Percentiles rank a stretch among this genome's conserved stretches.
phyloP scores from a whole-genome alignment of 2,113 vertebrate species.

The Microtus oregoni region DNA sequence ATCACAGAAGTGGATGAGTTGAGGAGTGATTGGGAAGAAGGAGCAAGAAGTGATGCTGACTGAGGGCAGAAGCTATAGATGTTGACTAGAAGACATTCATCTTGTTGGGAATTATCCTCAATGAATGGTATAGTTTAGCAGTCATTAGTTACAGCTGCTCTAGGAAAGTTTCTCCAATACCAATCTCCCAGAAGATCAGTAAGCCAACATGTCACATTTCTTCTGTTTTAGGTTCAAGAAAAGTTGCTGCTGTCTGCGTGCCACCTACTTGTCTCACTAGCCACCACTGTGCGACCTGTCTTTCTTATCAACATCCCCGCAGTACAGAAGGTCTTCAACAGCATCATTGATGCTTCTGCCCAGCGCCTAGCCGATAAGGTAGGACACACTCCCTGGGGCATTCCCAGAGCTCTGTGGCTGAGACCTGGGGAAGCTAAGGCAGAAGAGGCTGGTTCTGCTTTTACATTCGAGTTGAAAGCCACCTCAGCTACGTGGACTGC shows the following conservation, averaged over 20 bases:
- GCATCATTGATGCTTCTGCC: conserved; percentile 93
- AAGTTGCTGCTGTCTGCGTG: conserved; percentile 96
- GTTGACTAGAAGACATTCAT: neutral
- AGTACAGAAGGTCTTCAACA: conserved; percentile 96
- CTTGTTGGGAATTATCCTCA: neutral
- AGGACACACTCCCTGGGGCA: neutral
- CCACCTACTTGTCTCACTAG: conserved; percentile 96
- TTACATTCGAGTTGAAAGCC: neutral
- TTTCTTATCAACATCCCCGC: conserved; percentile 95
- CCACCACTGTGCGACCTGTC: conserved; percentile 96
- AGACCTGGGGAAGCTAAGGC: neutral
- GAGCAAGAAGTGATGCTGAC: neutral
- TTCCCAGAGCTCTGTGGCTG: neutral
- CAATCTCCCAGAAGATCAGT: neutral
- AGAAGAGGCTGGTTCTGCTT: neutral
- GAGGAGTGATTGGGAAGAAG: neutral
- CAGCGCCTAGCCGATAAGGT: conserved; percentile 95
- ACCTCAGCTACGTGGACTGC: accelerated
- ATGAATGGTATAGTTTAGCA: neutral
- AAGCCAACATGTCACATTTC: neutral
- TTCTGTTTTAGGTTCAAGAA: conserved; percentile 92
- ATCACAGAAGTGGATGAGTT: neutral
- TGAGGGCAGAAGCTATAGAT: neutral
- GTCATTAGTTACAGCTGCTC: neutral
- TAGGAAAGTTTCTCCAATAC: neutral